Percentiles rank a stretch among this genome's conserved stretches.
Evolutionary conservation across 2,113 vertebrate genomes (phyloP).

Genomic region (Rhodinocichla rosea): DNA sequence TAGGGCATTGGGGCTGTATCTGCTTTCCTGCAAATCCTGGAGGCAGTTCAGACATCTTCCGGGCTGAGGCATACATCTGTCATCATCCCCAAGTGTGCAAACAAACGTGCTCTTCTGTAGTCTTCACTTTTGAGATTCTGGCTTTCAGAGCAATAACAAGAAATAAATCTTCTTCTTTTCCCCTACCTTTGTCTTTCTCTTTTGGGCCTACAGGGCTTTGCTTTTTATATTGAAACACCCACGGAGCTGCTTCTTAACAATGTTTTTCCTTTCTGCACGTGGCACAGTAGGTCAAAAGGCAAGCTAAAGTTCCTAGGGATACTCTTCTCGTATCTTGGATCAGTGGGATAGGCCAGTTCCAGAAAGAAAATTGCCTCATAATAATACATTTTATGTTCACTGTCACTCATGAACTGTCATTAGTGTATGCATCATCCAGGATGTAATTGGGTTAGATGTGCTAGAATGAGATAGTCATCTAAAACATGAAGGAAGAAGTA

Average conservation of each 20-base stretch:
- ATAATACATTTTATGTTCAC: conserved; percentile 19
- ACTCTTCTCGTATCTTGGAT: not conserved
- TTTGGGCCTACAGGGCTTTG: not conserved
- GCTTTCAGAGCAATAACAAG: not conserved
- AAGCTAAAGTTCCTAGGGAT: not conserved
- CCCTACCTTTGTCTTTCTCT: not conserved
- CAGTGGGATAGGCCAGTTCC: not conserved
- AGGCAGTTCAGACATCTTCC: not conserved
- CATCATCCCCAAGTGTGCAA: not conserved
- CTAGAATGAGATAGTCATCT: conserved; percentile 49
- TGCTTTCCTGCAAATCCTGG: conserved; percentile 1
- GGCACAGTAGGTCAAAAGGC: conserved; percentile 5
- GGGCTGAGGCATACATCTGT: not conserved
- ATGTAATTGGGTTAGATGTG: conserved; percentile 47
- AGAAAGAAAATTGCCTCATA: not conserved
- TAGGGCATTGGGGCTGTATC: not conserved
- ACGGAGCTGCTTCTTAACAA: not conserved
- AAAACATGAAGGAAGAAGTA: conserved; percentile 38
- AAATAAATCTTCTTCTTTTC: not conserved
- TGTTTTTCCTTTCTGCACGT: not conserved
- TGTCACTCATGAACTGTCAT: conserved; percentile 46
- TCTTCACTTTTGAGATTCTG: not conserved
- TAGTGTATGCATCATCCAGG: conserved; percentile 26
- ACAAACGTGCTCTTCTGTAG: not conserved
- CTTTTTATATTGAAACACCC: not conserved